Conservation (phyloP, 2,113 vertebrate genomes). For the Loxodonta africana region DNA sequence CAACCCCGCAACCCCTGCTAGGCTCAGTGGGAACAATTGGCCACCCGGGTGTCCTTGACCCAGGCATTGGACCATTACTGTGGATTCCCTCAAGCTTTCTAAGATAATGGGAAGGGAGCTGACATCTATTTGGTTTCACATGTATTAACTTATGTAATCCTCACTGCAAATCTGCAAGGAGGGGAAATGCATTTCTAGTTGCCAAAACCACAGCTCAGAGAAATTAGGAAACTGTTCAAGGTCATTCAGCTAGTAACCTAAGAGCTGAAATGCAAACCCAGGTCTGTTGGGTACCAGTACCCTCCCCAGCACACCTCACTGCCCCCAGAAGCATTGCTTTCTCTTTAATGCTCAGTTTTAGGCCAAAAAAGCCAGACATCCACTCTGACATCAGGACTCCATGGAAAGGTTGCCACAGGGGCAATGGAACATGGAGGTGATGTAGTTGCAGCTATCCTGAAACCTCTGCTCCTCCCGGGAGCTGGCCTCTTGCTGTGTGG, state of each 20-base stretch:
- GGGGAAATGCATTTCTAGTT: not conserved
- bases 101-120: not conserved
- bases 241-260: not conserved
- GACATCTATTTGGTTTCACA: not conserved
- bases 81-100: not conserved
- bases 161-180: not conserved
- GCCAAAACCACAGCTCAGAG: not conserved
- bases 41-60: not conserved
- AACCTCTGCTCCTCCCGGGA: not conserved
- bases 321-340: not conserved
- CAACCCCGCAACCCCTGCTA: too few species aligned
- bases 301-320: not conserved
- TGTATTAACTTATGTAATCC: not conserved
- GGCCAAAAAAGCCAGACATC: not conserved
- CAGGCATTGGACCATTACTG: too few species aligned
- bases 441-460: accelerated
- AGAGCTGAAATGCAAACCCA: not conserved
- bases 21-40: not conserved
- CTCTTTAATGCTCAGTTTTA: slow-evolving; percentile 2
- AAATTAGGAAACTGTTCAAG: not conserved
- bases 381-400: not conserved
- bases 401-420: not conserved
- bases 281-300: not conserved
- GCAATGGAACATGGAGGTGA: not conserved
- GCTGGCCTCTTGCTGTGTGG: not conserved